Evolutionary conservation across 2,113 vertebrate genomes (phyloP).

Genomic region (Microtus ochrogaster): DNA sequence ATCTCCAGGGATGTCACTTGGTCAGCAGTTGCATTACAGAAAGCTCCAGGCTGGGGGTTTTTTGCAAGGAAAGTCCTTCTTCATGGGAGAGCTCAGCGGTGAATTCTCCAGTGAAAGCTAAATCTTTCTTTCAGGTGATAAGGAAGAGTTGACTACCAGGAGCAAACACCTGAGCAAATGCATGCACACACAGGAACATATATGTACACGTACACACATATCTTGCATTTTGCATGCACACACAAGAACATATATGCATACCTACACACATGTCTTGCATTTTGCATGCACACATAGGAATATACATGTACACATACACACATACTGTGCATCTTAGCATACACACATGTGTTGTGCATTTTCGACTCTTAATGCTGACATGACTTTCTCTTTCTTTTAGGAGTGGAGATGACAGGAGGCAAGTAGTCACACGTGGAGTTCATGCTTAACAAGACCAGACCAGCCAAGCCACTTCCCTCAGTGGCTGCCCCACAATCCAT

Average conservation of each 20-base stretch:
- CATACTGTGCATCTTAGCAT: no score
- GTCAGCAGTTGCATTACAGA: background rate
- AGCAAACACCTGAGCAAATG: background rate
- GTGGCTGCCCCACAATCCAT: background rate
- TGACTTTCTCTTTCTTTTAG: background rate
- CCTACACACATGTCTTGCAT: no score
- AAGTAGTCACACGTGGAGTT: accelerated
- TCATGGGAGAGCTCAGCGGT: background rate
- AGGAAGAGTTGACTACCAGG: background rate
- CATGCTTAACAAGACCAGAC: background rate
- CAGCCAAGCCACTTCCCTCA: background rate
- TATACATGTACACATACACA: background rate
- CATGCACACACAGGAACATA: no score
- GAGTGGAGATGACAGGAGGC: background rate
- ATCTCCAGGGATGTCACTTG: background rate
- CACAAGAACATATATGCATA: background rate
- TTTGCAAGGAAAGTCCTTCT: background rate
- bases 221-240: no score
- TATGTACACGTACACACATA: background rate
- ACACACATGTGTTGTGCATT: background rate
- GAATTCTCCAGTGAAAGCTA: background rate
- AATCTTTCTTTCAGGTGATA: background rate
- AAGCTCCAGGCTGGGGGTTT: background rate
- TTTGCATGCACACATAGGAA: no score
- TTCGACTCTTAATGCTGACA: background rate